phyloP scores from a whole-genome alignment of 2,888 invertebrate genomes.

The Lycocerus yunnanus region DNA sequence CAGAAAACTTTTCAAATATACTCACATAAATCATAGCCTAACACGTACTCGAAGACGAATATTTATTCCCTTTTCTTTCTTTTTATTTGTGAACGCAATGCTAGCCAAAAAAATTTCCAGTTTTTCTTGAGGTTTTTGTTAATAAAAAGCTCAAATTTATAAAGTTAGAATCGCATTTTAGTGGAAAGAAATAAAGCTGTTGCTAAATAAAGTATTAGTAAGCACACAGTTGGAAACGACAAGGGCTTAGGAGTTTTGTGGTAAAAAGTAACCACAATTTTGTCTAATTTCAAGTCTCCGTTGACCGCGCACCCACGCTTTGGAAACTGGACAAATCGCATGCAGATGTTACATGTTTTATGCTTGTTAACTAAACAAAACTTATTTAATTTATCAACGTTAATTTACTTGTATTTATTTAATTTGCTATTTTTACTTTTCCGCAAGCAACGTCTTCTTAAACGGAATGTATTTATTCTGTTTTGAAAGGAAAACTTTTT shows the following conservation, averaged over 20 bases:
- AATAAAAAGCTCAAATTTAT: background rate
- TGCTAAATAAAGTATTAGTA: conserved; percentile 30
- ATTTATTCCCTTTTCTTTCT: conserved; percentile 12
- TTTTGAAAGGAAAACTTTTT: background rate
- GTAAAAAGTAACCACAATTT: conserved; percentile 36
- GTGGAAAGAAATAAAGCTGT: background rate
- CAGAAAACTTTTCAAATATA: conserved; percentile 49
- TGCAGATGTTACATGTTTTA: conserved; percentile 42
- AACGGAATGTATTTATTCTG: background rate
- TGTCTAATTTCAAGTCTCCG: conserved; percentile 30
- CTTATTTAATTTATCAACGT: conserved; percentile 37
- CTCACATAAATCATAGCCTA: conserved; percentile 52
- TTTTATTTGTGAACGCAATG: background rate
- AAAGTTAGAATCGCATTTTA: background rate
- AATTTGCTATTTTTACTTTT: conserved; percentile 12
- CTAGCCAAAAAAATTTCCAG: background rate
- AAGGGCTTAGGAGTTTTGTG: conserved; percentile 31
- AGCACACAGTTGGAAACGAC: conserved; percentile 38
- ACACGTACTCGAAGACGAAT: conserved; percentile 19
- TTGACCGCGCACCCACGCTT: conserved; percentile 34
- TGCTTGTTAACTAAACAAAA: conserved; percentile 39
- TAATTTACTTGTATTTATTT: conserved; percentile 32
- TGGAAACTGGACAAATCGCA: conserved; percentile 38
- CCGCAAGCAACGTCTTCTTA: background rate
- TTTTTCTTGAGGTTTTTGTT: background rate